phyloP scores from a whole-genome alignment of 2,113 vertebrate genomes.

The Campylomormyrus tamandua region DNA sequence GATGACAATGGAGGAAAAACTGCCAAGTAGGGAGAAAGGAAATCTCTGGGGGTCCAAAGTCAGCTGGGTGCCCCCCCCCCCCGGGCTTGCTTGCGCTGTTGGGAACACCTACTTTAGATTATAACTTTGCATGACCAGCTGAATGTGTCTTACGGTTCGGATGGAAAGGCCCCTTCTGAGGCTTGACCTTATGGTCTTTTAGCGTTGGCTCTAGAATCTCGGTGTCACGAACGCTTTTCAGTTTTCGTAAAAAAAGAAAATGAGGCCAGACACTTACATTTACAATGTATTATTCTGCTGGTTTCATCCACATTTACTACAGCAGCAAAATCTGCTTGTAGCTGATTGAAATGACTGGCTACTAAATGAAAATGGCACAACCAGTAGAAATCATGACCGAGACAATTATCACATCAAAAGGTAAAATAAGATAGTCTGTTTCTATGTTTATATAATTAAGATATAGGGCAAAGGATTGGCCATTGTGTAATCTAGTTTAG shows the following conservation, averaged over 20 bases:
- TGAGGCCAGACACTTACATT: neutral
- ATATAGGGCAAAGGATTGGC: neutral
- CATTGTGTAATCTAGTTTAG: neutral
- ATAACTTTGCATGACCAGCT: neutral
- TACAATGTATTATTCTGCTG: neutral
- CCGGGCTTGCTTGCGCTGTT: neutral
- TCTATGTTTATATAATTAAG: neutral
- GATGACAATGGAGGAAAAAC: no score
- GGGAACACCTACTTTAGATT: neutral
- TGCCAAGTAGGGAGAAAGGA: no score
- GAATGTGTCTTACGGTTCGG: neutral
- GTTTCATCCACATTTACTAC: neutral
- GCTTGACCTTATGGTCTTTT: neutral
- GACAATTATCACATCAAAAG: neutral
- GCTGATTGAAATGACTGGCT: neutral
- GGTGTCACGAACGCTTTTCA: neutral
- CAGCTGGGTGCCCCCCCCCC: no score
- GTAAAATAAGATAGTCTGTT: neutral
- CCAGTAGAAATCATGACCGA: neutral
- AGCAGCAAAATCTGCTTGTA: neutral
- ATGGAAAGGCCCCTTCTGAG: neutral
- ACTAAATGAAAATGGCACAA: neutral
- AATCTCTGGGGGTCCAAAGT: no score
- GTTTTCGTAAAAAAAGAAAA: neutral
- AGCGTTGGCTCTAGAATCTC: neutral